A percentile compares a stretch with the other conserved stretches of the same genome.
phyloP scores from a whole-genome alignment of 2,113 vertebrate species.

The Aptenodytes patagonicus region DNA sequence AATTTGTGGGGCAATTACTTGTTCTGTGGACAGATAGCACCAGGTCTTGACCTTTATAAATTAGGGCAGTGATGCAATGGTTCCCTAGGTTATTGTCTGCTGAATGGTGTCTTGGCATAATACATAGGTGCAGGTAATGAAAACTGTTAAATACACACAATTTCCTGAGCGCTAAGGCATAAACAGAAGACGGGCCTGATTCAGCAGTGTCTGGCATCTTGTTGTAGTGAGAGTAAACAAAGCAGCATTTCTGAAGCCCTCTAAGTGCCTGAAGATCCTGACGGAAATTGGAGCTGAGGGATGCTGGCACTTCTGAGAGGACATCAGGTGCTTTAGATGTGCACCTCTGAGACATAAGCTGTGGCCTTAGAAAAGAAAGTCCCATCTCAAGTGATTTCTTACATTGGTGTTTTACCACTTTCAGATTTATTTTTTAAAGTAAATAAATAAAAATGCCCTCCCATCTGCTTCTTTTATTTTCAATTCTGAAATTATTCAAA shows the following conservation, averaged over 20 bases:
- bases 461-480: not conserved
- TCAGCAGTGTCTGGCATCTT: not conserved
- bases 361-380: not conserved
- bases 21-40: not conserved
- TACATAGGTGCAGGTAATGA: not conserved
- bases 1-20: slow-evolving; percentile 9
- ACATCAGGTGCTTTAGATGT: not conserved
- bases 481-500: not conserved
- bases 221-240: not conserved
- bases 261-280: not conserved
- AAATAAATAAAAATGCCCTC: not conserved
- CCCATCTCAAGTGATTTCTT: not conserved
- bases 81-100: not conserved
- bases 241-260: not conserved
- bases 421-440: not conserved
- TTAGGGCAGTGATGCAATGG: not conserved
- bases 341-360: not conserved
- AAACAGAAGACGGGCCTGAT: not conserved
- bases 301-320: not conserved
- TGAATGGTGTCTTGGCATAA: not conserved
- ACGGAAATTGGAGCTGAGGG: not conserved
- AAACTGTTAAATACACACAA: not conserved
- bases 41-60: slow-evolving; percentile 26
- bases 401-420: not conserved
- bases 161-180: not conserved